These are phyloP conservation scores for Agonopterix subpropinquella DNA, from an alignment of 2,888 invertebrate genomes.

Conservation along the genomic window DNA sequence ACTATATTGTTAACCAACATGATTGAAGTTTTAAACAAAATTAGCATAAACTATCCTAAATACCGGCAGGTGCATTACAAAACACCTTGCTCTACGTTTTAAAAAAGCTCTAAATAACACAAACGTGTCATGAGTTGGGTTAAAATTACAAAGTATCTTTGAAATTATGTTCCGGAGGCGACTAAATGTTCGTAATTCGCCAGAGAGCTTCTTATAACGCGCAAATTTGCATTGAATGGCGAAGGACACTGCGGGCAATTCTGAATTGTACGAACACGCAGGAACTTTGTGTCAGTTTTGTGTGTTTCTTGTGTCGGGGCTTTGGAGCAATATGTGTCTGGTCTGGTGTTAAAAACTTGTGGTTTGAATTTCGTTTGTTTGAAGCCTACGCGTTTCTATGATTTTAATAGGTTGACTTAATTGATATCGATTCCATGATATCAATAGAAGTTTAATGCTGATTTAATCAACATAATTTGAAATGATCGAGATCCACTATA, in stretches of 20 bases:
- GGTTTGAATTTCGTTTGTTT: too few species aligned
- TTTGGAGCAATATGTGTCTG: neutral
- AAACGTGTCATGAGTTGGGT: constrained; percentile 37
- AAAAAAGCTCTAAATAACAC: constrained; percentile 16
- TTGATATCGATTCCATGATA: too few species aligned
- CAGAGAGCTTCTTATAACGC: constrained; percentile 66
- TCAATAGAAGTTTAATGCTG: too few species aligned
- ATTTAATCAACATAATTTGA: too few species aligned
- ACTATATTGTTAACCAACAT: neutral
- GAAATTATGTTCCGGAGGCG: constrained; percentile 70
- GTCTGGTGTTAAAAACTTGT: too few species aligned
- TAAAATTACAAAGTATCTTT: constrained; percentile 45
- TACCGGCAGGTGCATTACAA: too few species aligned
- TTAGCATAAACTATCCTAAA: too few species aligned
- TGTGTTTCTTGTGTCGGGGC: neutral
- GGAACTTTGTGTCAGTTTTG: neutral
- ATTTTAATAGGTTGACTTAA: too few species aligned
- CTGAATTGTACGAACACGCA: neutral
- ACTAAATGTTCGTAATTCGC: constrained; percentile 73
- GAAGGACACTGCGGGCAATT: constrained; percentile 38
- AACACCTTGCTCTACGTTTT: too few species aligned
- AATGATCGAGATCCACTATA: too few species aligned
- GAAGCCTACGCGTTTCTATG: too few species aligned
- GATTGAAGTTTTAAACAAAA: too few species aligned
- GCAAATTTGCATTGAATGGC: constrained; percentile 73